Percentiles rank a stretch among this genome's conserved stretches.
phyloP scores from a whole-genome alignment of 2,797 vertebrate species.

The Hypotaenidia okinawae region DNA sequence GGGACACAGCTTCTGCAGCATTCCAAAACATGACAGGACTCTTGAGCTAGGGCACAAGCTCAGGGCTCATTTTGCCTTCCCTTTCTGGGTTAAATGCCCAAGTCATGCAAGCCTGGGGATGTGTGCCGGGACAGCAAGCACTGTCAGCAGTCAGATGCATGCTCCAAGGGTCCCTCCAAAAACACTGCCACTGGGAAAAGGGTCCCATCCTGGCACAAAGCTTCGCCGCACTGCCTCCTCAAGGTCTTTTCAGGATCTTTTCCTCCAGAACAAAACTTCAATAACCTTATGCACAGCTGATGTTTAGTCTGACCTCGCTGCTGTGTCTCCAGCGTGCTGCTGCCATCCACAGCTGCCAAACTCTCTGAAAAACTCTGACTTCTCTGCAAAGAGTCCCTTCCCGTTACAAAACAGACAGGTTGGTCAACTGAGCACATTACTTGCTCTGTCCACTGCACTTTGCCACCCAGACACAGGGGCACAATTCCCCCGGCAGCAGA shows the following conservation, averaged over 20 bases:
- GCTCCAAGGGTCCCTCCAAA: neutral
- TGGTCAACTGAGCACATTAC: neutral
- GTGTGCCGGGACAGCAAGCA: fast-evolving
- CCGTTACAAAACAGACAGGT: neutral
- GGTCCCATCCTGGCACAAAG: neutral
- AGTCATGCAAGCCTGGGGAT: neutral
- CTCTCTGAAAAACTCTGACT: neutral
- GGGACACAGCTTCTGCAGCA: neutral
- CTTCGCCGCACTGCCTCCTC: neutral
- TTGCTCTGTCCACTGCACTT: fast-evolving
- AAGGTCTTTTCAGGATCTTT: neutral
- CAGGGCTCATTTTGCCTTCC: neutral
- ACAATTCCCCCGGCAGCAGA: neutral
- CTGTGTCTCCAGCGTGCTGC: neutral
- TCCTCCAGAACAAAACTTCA: neutral
- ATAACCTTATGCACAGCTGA: neutral
- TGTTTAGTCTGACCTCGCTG: neutral
- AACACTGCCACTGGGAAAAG: neutral
- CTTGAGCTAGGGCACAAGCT: neutral
- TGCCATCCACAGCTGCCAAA: neutral
- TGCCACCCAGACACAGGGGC: neutral
- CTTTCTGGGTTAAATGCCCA: neutral
- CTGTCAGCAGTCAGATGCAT: neutral
- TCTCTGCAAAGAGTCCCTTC: neutral
- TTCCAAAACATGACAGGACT: fast-evolving